Percentiles rank a stretch among this genome's conserved stretches.
These are phyloP conservation scores for Catagonus wagneri DNA, from an alignment of 2,113 vertebrate genomes.

Conservation along the genomic window DNA sequence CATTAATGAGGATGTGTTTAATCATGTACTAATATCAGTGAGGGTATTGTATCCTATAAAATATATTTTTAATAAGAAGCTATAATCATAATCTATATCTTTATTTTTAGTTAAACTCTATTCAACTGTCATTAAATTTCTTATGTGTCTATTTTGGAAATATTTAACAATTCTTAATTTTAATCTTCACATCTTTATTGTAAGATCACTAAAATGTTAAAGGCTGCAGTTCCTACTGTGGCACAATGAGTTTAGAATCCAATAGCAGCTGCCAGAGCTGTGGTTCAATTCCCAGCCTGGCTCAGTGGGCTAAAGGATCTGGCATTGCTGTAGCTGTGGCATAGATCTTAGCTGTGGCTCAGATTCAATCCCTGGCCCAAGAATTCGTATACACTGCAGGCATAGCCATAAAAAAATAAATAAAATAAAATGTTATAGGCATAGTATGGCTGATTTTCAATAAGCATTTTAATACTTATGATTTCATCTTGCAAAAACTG, in stretches of 20 bases:
- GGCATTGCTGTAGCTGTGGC: no score
- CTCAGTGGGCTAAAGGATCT: no score
- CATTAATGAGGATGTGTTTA: background rate
- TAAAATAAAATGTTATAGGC: background rate
- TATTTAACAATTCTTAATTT: background rate
- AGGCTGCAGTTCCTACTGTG: background rate
- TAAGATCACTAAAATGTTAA: background rate
- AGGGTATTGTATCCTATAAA: background rate
- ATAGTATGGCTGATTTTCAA: conserved; percentile 13
- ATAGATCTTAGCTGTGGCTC: no score
- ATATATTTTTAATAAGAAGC: background rate
- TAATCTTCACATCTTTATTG: background rate
- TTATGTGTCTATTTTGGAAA: background rate
- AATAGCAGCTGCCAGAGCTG: no score
- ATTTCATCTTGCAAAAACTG: conserved; percentile 1
- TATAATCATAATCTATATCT: background rate
- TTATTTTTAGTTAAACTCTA: conserved; percentile 2
- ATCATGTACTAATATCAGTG: background rate
- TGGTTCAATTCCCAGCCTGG: no score
- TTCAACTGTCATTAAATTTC: background rate
- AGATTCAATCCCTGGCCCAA: no score
- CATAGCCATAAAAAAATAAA: no score
- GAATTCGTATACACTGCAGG: no score
- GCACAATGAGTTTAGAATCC: no score
- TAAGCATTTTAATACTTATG: background rate